Conservation (phyloP, 2,888 invertebrate genomes). For the Athetis lepigone region DNA sequence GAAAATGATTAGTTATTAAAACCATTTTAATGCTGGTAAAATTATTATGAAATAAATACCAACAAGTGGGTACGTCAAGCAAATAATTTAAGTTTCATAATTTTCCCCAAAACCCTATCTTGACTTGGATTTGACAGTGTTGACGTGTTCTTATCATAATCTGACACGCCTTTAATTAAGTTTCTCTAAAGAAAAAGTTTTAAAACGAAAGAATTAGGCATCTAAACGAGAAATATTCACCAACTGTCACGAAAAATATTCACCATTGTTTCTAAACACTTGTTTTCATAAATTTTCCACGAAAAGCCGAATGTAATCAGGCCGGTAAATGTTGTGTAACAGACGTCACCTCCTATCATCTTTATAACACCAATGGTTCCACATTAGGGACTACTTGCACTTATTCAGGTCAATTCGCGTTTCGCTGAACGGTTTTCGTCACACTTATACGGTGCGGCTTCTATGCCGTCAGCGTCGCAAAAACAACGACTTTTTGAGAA, state of each 20-base stretch:
- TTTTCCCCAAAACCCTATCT: not conserved
- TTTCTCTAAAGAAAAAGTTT: conserved; percentile 9
- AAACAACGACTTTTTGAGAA: too few species aligned
- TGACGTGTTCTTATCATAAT: conserved; percentile 20
- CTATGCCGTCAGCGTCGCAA: too few species aligned
- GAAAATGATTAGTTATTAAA: too few species aligned
- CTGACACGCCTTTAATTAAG: not conserved
- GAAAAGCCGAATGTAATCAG: conserved; percentile 2
- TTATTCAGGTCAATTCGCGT: too few species aligned
- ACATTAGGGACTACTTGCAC: too few species aligned
- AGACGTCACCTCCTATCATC: conserved; percentile 20
- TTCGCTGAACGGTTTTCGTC: too few species aligned
- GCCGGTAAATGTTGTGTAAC: conserved; percentile 17
- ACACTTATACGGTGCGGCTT: too few species aligned
- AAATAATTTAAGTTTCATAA: not conserved
- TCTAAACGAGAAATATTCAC: not conserved
- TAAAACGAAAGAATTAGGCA: not conserved
- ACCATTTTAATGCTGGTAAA: too few species aligned
- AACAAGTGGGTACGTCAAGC: too few species aligned
- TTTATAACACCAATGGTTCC: conserved; percentile 23
- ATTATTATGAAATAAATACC: too few species aligned
- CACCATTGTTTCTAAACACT: not conserved
- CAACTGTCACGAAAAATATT: not conserved
- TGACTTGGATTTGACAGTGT: conserved; percentile 12
- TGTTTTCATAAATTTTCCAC: not conserved